Base-by-base conservation (phyloP, 2,888 invertebrate genomes). In the Troides helena region DNA sequence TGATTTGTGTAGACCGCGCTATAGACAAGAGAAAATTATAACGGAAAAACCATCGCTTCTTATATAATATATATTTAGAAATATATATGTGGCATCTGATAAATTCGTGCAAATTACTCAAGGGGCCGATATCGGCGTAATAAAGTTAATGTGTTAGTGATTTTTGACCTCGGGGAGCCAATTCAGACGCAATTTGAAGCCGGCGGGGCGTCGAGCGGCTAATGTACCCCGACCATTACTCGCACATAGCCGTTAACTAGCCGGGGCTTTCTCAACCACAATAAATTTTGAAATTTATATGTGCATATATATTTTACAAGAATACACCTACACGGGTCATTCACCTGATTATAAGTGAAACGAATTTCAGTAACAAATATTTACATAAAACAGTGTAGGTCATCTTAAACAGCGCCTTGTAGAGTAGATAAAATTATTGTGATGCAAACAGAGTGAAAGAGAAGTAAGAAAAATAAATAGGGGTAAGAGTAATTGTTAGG, bases 61-160 rank as follows among this genome's bases (percentile, higher is more conserved):
- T 46, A 14, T 46, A 46, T 46, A 12, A 12, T n/a, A 58, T 58
- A 21, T 23, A 21, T 57, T 57, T 57, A 5, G 57, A 57, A 57
- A 21, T 57, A 14, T 46, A 46, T 46, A 23, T 23, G 14, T 8
- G 14, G 61, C 10, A 8, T 53, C 5, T n/a, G 25, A 17, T 62
- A 65, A 60, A 76, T 74, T 74, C 68, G 78, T 77, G 85, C 88
- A 89, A 89, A 89, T 90, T 88, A 84, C 83, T 74, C 77, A 62
- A 64, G 62, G 76, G 79, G 78, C 78, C 83, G 81, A 83, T 85
- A 85, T 80, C 73, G 69, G 66, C 65, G 80, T 78, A 82, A 85
- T 88, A 85, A 87, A 85, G 80, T 83, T 83, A 84, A 84, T 85
- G 84, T 78, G 81, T 78, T 81, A 84, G 86, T 83, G 86, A 85